Percentiles rank a stretch among this genome's conserved stretches.
Evolutionary conservation across 2,113 vertebrate species (phyloP).

Genomic region (Bubo scandiacus): DNA sequence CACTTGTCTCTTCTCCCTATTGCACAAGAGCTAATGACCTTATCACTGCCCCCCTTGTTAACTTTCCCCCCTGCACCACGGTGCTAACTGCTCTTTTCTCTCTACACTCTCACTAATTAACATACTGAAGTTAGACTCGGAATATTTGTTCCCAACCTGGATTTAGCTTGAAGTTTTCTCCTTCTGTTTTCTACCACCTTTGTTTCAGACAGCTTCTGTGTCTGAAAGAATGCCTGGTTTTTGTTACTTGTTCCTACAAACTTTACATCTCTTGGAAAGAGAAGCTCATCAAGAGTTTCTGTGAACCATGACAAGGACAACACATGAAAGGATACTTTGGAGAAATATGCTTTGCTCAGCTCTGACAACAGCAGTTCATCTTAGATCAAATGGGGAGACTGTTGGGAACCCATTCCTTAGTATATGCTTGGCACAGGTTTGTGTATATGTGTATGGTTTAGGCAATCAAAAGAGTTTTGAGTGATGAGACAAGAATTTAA

Average conservation of each 20-base stretch:
- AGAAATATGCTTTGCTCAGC: neutral
- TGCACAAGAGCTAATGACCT: neutral
- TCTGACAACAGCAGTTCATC: neutral
- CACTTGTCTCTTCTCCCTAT: neutral
- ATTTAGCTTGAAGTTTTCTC: neutral
- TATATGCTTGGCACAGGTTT: neutral
- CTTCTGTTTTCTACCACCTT: neutral
- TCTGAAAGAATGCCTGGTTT: neutral
- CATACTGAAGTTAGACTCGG: neutral
- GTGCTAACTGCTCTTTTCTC: neutral
- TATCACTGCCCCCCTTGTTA: neutral
- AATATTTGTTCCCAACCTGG: neutral
- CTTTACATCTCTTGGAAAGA: neutral
- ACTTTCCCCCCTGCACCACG: rapidly evolving
- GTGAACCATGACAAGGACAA: neutral
- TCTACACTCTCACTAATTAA: neutral
- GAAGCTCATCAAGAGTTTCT: neutral
- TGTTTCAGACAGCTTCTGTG: neutral
- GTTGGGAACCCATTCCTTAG: neutral
- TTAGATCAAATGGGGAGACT: neutral
- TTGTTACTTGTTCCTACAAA: neutral
- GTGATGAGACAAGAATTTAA: neutral
- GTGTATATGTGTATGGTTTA: neutral
- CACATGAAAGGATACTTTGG: neutral
- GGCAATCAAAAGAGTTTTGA: neutral